Base-by-base conservation (phyloP, 2,888 invertebrate species). In the Cyrtodaria siliqua region DNA sequence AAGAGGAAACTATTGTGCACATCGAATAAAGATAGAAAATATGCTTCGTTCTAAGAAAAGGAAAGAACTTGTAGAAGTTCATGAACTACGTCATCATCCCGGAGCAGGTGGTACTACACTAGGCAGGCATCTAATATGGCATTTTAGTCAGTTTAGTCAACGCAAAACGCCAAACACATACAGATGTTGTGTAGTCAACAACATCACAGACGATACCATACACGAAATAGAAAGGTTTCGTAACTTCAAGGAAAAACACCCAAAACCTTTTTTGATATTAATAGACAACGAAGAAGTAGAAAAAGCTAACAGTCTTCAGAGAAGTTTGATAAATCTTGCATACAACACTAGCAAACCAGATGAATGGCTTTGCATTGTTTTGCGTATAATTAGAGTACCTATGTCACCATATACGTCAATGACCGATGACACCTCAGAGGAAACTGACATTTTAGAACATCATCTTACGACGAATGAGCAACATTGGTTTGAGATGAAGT, bases 401-500 rank as follows among this genome's bases (percentile, higher is more conserved):
- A 53, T 66, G 12, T 47, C 56, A 23, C 18, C 24, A 14, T 29
- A 64, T 12, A 24, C 67, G 44, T n/a, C 23, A 20, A 44, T 24
- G 4, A 62, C 57, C 16, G 27, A 6, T 20, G n/a, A 67, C 24
- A 33, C 6, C 6, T 44, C 44, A 20, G n/a, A n/a, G n/a, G 16
- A 44, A 9, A 44, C 6, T 20, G 9, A 16, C 16, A 20, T 18
- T 9, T 20, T 76, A 33, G 61, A 24, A 24, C 77, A 77, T 52
- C 20, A 49, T 4, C 60, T 77, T 4, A 47, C 44, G 4, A 23
- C n/a, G 23, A 61, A 24, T 23, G 77, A 77, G 59, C 24, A 62
- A 14, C 18, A 29, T 12, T 77, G 77, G 71, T 77, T 77, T 68
- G 71, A 77, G 38, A 27, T 23, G 8, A 77, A 77, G 33, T 72